Evolutionary conservation across 2,888 invertebrate genomes (phyloP).

Genomic region (Cantharis nigra): DNA sequence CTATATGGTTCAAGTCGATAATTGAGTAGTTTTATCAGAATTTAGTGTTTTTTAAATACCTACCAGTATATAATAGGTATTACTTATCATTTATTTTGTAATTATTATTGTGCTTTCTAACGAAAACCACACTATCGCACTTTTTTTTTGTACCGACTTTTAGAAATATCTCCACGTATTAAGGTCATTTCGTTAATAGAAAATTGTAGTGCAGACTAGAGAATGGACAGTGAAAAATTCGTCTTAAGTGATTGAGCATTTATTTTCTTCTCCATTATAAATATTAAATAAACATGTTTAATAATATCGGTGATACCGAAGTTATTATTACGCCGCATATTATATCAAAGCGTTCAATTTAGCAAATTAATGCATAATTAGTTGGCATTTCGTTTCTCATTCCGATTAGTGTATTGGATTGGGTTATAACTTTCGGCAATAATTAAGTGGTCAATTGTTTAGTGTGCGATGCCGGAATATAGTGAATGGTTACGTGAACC

Average conservation of each 20-base stretch:
- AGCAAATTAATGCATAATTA: not conserved
- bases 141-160: slow-evolving; percentile 5
- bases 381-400: not conserved
- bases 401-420: not conserved
- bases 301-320: not conserved
- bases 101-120: not conserved
- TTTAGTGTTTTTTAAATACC: not conserved
- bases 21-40: not conserved
- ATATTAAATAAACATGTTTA: not conserved
- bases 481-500: slow-evolving; percentile 44
- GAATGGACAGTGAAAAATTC: slow-evolving; percentile 26
- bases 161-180: slow-evolving; percentile 16
- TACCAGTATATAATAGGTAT: not conserved
- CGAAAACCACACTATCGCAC: not conserved
- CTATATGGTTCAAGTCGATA: not conserved
- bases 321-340: not conserved
- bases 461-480: slow-evolving; percentile 41
- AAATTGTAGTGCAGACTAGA: slow-evolving; percentile 4
- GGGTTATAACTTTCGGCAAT: not conserved
- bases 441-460: slow-evolving; percentile 9
- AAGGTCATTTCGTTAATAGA: slow-evolving; percentile 16
- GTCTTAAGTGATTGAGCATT: not conserved
- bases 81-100: not conserved
- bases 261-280: not conserved
- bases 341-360: not conserved